Conservation (phyloP, 2,797 vertebrate genomes). For the Pseudomugil gertrudae region DNA sequence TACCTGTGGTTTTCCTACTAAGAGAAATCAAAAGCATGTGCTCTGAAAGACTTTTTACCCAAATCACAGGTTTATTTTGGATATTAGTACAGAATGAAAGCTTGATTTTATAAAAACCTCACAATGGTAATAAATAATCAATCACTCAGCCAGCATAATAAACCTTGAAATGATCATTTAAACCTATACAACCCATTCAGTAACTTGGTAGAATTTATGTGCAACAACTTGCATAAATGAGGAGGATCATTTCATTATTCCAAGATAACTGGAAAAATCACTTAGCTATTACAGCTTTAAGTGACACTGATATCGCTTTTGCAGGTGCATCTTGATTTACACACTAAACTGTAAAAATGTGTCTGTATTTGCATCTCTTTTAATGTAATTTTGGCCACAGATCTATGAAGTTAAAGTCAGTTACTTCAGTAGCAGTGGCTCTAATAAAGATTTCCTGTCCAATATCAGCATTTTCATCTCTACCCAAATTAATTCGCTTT, state of each 20-base stretch:
- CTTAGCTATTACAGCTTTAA: slow-evolving; percentile 14
- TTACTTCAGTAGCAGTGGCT: slow-evolving; percentile 41
- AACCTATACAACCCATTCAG: not conserved
- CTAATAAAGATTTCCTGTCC: slow-evolving; percentile 29
- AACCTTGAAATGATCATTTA: slow-evolving; percentile 2
- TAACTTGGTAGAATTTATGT: slow-evolving; percentile 1
- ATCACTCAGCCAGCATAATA: slow-evolving; percentile 11
- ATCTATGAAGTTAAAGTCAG: slow-evolving; percentile 54
- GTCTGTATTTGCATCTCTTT: not conserved
- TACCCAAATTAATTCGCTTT: slow-evolving; percentile 43
- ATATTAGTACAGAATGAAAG: not conserved
- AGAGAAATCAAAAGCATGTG: slow-evolving; percentile 13
- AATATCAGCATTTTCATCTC: slow-evolving; percentile 33
- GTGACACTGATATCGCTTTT: slow-evolving; percentile 28
- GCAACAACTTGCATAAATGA: not conserved
- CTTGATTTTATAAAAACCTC: slow-evolving; percentile 21
- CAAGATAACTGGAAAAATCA: slow-evolving; percentile 19
- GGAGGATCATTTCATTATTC: slow-evolving; percentile 19
- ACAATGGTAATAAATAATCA: slow-evolving; percentile 19
- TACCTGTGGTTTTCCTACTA: slow-evolving; percentile 1
- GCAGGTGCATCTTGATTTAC: not conserved
- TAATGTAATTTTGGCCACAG: slow-evolving; percentile 24
- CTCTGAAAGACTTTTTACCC: not conserved
- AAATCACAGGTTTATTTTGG: slow-evolving; percentile 11
- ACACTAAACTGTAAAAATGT: slow-evolving; percentile 3